Percentiles rank a stretch among this genome's conserved stretches.
These are phyloP conservation scores for Takifugu bimaculatus DNA, from an alignment of 2,113 vertebrate genomes.

Conservation along the genomic window DNA sequence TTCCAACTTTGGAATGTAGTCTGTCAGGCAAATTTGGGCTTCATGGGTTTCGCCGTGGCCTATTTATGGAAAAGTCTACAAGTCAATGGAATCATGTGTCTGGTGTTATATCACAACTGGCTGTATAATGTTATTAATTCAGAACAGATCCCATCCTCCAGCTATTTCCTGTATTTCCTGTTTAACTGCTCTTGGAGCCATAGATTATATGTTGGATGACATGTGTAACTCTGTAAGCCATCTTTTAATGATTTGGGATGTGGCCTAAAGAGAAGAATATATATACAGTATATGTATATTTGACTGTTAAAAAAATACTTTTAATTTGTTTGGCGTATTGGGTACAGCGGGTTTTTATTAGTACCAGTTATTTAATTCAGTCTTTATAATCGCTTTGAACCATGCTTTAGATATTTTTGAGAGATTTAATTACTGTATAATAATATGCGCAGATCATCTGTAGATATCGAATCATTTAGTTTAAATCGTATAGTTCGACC, in stretches of 20 bases:
- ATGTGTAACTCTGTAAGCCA: neutral
- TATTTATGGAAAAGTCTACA: conserved; percentile 34
- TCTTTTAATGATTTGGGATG: too few relatives aligned
- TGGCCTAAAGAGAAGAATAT: too few relatives aligned
- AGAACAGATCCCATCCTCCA: conserved; percentile 28
- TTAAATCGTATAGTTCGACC: too few relatives aligned
- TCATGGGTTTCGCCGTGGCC: conserved; percentile 18
- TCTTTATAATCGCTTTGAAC: neutral
- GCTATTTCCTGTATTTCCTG: conserved; percentile 23
- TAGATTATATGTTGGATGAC: conserved; percentile 1
- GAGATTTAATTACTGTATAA: neutral
- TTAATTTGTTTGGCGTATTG: too few relatives aligned
- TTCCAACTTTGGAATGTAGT: conserved; percentile 31
- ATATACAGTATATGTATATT: too few relatives aligned
- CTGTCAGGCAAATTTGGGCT: conserved; percentile 3
- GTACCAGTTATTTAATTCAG: neutral
- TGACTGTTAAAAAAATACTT: too few relatives aligned
- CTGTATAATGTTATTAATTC: conserved; percentile 33
- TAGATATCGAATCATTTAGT: too few relatives aligned
- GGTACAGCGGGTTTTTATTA: neutral
- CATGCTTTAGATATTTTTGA: neutral
- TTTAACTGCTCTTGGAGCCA: conserved; percentile 7
- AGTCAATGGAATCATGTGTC: conserved; percentile 27
- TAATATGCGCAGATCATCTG: neutral
- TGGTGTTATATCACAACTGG: conserved; percentile 39